phyloP scores from a whole-genome alignment of 2,113 vertebrate genomes.

The Erpornis zantholeuca region DNA sequence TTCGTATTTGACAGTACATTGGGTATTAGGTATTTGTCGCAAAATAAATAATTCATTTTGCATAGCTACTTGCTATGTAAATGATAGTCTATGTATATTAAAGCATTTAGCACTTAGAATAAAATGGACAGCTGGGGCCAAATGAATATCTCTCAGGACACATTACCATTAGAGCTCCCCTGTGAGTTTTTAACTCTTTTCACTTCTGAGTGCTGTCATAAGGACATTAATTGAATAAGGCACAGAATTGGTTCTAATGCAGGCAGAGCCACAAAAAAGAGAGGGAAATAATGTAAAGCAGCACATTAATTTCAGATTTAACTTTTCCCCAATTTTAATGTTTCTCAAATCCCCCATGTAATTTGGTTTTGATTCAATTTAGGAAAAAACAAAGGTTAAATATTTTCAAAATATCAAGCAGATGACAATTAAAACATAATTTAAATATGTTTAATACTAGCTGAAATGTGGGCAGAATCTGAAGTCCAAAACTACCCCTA shows the following conservation, averaged over 20 bases:
- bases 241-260: not conserved
- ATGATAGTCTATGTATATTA: slow-evolving; percentile 80
- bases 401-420: slow-evolving; percentile 27
- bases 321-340: not conserved
- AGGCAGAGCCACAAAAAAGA: slow-evolving; percentile 8
- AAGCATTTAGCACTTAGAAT: slow-evolving; percentile 76
- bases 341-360: not conserved
- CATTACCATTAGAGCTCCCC: slow-evolving; percentile 68
- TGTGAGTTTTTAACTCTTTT: slow-evolving; percentile 71
- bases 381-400: slow-evolving; percentile 2
- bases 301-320: not conserved
- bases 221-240: slow-evolving; percentile 63
- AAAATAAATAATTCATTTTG: slow-evolving; percentile 80
- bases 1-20: slow-evolving; percentile 71
- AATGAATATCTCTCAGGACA: slow-evolving; percentile 74
- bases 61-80: slow-evolving; percentile 78
- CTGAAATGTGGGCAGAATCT: not conserved
- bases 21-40: slow-evolving; percentile 72
- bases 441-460: not conserved
- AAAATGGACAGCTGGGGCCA: slow-evolving; percentile 78
- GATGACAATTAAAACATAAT: not conserved
- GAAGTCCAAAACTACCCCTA: not conserved
- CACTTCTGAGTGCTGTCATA: slow-evolving; percentile 59
- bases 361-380: not conserved
- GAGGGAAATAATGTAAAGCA: slow-evolving; percentile 6